Evolutionary conservation across 2,888 invertebrate species (phyloP), one percentile per base, ranked within the genome.

Genomic region (Steinernema scapterisci): DNA sequence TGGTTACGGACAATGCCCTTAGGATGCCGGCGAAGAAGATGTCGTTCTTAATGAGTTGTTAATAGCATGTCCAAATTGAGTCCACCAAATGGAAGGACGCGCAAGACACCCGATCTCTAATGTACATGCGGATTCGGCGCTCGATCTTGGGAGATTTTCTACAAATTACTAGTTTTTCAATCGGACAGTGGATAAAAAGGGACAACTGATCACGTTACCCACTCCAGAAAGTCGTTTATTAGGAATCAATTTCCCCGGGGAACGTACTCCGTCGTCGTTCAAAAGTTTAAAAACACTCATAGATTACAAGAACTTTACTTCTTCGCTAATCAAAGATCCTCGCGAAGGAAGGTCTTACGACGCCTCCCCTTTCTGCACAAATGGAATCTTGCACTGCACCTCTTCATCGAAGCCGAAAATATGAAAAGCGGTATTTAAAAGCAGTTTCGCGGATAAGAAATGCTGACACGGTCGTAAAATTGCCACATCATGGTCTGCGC

Each of bases 1-100:
- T 16, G 63, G 63, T 31, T 63, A 63, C 63, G 63, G 63, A 63
- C 63, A 63, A 63, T 63, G 63, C 63, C 63, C 63, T 63, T 63
- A 63, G 63, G 63, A 63, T 63, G 63, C 63, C 38, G 31, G 16
- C 63, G 31, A 52, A 63, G 63, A 63, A 19, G 27, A 63, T 63
- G 63, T 63, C 31, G 31, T 13, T 25, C 63, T 63, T 63, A 63
- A 63, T 63, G 63, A 63, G 63, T 63, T 63, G 63, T 63, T 63
- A 63, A 63, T 63, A 25, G 63, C 63, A 16, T 25, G 16, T 31
- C 52, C 63, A 63, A 63, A 63, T 63, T 31, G 63, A 63, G 31
- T 63, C 63, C 16, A 25, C 63, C 31, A 25, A 38, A 38, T 38
- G 38, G 38, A 9, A 9, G 38, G 9, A 38, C 38, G 38, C 38